phyloP scores from a whole-genome alignment of 30 jellyfish, hydroid and myxozoan genomes.

The Pelagia noctiluca region DNA sequence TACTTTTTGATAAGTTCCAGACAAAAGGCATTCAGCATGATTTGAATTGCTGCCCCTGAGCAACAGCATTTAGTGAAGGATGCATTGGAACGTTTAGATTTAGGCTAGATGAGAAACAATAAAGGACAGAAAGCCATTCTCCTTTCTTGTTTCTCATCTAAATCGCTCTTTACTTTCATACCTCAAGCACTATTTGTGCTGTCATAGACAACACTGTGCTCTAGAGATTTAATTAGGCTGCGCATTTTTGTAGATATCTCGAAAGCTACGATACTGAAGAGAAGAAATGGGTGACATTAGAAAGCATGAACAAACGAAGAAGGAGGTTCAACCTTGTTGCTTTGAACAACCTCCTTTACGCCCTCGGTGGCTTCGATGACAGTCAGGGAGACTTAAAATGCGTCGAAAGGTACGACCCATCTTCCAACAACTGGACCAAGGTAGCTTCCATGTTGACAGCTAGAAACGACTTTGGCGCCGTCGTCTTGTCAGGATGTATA shows the following conservation, averaged over 20 bases:
- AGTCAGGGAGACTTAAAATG: constrained; percentile 76
- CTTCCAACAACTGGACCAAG: constrained; percentile 65
- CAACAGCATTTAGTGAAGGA: no score
- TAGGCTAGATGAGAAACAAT: no score
- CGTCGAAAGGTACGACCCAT: constrained; percentile 77
- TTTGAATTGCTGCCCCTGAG: no score
- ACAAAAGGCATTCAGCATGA: no score
- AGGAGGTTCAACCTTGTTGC: constrained; percentile 85
- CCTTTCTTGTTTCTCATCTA: no score
- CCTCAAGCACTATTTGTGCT: not conserved
- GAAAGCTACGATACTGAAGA: constrained; percentile 77
- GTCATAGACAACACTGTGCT: not conserved
- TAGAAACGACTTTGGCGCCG: constrained; percentile 92
- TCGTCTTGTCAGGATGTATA: constrained; percentile 84
- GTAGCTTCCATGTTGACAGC: constrained; percentile 86
- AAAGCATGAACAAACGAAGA: constrained; percentile 86
- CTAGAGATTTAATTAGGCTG: not conserved
- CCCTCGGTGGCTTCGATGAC: constrained; percentile 97
- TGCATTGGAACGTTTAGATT: no score
- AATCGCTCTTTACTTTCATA: no score
- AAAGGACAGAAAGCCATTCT: no score
- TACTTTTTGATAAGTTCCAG: no score
- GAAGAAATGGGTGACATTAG: constrained; percentile 76
- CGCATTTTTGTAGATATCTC: constrained; percentile 53
- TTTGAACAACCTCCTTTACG: constrained; percentile 64